Evolutionary conservation across 2,113 vertebrate species (phyloP).

Genomic region (Takifugu flavidus): DNA sequence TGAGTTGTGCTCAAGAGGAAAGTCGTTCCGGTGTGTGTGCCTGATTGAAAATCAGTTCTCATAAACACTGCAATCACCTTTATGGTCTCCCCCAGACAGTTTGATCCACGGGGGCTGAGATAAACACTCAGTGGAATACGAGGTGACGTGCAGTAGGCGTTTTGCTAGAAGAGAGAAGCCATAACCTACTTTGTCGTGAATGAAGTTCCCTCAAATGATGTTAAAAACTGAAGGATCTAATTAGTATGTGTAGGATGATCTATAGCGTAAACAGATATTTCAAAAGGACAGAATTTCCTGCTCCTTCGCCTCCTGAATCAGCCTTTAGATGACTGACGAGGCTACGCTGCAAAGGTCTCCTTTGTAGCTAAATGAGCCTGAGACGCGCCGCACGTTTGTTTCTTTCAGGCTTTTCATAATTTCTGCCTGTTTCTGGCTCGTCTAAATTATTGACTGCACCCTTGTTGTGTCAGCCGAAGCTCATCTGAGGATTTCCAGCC

Average conservation of each 20-base stretch:
- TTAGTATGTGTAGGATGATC: slow-evolving; percentile 26
- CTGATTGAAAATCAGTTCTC: slow-evolving; percentile 67
- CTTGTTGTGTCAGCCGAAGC: background rate
- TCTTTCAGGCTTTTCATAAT: slow-evolving; percentile 8
- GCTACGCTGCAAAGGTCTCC: slow-evolving; percentile 1
- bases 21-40: slow-evolving; percentile 50
- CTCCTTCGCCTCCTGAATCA: slow-evolving; percentile 24
- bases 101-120: slow-evolving; percentile 48
- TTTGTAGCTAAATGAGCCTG: slow-evolving; percentile 2
- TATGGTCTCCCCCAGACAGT: slow-evolving; percentile 54
- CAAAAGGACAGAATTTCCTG: slow-evolving; percentile 5
- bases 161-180: slow-evolving; percentile 33
- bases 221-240: slow-evolving; percentile 37
- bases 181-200: slow-evolving; percentile 33
- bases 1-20: slow-evolving; percentile 62
- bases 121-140: slow-evolving; percentile 40
- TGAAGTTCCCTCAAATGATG: slow-evolving; percentile 39
- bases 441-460: slow-evolving; percentile 6
- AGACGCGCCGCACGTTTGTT: background rate
- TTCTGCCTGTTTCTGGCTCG: slow-evolving; percentile 6
- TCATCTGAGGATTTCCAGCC: slow-evolving; percentile 3
- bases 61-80: slow-evolving; percentile 66
- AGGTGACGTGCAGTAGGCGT: slow-evolving; percentile 40
- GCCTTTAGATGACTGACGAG: slow-evolving; percentile 18
- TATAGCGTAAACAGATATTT: slow-evolving; percentile 22